A percentile compares a stretch with the other conserved stretches of the same genome.
Evolutionary conservation across 2,888 invertebrate genomes (phyloP).

Genomic region (Balanococcus diminutus): DNA sequence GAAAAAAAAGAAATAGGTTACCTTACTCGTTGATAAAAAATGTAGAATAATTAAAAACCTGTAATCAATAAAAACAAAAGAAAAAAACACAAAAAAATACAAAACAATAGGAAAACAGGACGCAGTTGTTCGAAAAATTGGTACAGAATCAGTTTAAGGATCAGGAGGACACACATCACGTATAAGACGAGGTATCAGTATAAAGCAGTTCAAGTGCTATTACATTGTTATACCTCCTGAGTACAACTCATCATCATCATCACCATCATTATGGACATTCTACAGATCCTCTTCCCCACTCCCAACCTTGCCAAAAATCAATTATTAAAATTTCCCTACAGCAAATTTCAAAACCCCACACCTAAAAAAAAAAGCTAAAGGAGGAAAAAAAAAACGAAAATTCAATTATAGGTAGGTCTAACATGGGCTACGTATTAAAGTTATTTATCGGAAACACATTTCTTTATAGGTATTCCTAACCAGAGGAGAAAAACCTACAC

Average conservation of each 20-base stretch:
- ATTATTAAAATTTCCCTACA: not conserved
- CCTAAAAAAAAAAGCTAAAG: not conserved
- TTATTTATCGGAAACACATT: not conserved
- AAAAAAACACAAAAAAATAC: constrained; percentile 44
- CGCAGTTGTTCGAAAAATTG: not conserved
- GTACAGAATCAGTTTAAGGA: not conserved
- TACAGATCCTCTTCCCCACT: not conserved
- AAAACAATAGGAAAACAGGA: not conserved
- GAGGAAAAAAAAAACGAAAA: not conserved
- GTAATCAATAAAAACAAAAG: constrained; percentile 48
- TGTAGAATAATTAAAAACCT: constrained; percentile 39
- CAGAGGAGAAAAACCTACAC: not conserved
- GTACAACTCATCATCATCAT: not conserved
- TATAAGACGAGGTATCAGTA: not conserved
- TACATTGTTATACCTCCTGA: not conserved
- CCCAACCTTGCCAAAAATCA: not conserved
- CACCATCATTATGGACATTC: not conserved
- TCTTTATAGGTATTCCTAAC: not conserved
- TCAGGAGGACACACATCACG: not conserved
- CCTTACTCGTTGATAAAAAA: constrained; percentile 49
- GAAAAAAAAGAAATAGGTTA: constrained; percentile 42
- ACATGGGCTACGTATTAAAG: not conserved
- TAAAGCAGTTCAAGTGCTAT: not conserved
- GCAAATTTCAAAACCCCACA: not conserved
- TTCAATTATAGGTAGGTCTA: not conserved